Evolutionary conservation across 2,888 invertebrate species (phyloP).

Genomic region (Polyommatus icarus): DNA sequence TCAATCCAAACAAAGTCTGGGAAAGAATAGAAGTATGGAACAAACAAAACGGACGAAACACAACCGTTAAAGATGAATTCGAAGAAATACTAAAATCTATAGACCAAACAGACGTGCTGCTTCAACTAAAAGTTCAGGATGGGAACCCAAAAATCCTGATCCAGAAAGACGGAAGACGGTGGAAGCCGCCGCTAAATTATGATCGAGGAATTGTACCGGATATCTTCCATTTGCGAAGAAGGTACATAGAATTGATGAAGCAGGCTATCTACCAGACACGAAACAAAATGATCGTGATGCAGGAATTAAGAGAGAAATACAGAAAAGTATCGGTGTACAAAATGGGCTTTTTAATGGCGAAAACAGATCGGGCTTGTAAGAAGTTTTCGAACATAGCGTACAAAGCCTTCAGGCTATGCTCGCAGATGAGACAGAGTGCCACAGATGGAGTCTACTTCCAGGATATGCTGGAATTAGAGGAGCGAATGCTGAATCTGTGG

Average conservation of each 20-base stretch:
- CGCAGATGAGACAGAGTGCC: constrained; percentile 27
- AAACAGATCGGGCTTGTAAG: constrained; percentile 52
- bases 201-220: constrained; percentile 40
- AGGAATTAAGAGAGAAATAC: constrained; percentile 47
- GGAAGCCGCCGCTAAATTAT: constrained; percentile 41
- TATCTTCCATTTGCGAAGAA: constrained; percentile 42
- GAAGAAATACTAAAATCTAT: constrained; percentile 47
- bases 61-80: constrained; percentile 44
- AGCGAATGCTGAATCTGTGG: constrained; percentile 51
- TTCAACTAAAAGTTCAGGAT: constrained; percentile 48
- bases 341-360: constrained; percentile 60
- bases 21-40: constrained; percentile 47
- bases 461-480: constrained; percentile 46
- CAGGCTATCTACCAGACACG: constrained; percentile 58
- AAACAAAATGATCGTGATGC: constrained; percentile 58
- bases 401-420: constrained; percentile 44
- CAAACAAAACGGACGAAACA: constrained; percentile 42
- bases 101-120: constrained; percentile 53
- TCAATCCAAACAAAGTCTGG: constrained; percentile 48
- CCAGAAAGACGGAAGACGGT: constrained; percentile 46
- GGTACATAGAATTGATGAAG: constrained; percentile 57
- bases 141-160: constrained; percentile 44
- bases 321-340: constrained; percentile 49
- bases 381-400: constrained; percentile 45
- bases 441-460: constrained; percentile 26